Base-by-base conservation (phyloP, 1,140 invertebrate genomes). In the Colletes latitarsis region DNA sequence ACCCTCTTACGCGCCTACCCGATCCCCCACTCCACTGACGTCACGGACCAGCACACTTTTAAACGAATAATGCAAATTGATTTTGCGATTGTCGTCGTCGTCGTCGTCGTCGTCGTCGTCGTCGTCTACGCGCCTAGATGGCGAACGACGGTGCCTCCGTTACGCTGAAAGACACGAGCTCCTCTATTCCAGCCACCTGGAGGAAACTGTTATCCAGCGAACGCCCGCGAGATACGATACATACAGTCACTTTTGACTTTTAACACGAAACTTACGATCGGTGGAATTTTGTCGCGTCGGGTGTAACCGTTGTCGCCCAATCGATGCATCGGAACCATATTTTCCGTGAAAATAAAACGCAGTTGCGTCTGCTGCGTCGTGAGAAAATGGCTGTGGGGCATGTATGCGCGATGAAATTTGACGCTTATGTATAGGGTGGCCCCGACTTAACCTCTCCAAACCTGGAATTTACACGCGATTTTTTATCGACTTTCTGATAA, bases 31-130 rank as follows among this genome's bases (percentile, higher is more conserved):
- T 52, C 39, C 63, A 41, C 81, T 89, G 82, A 88, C 88, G 88
- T 89, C 88, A 89, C 81, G 55, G 80, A 72, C 79, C 81, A 79
- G 68, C 83, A 89, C 85, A 86, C 82, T 89, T 89, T 90, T 90
- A 84, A 89, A 88, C 88, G 83, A 90, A 89, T 90, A 89, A 89
- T 90, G 86, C 83, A 83, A 89, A 90, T 89, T 89, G 88, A 90
- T 90, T 90, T 90, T 89, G 81, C 83, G 82, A 86, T 89, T 89
- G 82, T 75, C 80, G 85, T 82, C 85, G 77, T 53, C 62, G 85
- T 82, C 85, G 77, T 53, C 62, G 69, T 75, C 63, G 82, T 75
- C 80, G 85, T 82, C 85, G 77, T 53, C 62, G 85, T 82, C 85
- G 77, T 53, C 62, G 70, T 80, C 63, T 66, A 66, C 77, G 62